These are phyloP conservation scores for Papilio polytes DNA, from an alignment of 1,140 invertebrate genomes.

Conservation along the genomic window DNA sequence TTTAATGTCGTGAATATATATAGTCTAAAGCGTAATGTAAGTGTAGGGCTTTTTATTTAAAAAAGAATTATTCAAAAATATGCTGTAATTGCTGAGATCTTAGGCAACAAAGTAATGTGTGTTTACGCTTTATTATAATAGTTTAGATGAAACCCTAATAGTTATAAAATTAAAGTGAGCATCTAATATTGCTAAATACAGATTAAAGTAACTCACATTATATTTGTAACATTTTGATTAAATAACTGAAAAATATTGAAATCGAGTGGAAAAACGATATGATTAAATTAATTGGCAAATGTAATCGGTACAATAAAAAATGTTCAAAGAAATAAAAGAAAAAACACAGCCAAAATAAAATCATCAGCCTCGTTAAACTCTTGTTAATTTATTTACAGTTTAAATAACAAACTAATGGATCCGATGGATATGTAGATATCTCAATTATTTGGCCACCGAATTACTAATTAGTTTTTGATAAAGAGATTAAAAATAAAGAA, in stretches of 20 bases:
- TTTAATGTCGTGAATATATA: too few species aligned
- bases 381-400: slow-evolving; percentile 32
- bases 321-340: not conserved
- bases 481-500: slow-evolving; percentile 8
- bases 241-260: not conserved
- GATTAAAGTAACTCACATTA: too few species aligned
- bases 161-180: too few species aligned
- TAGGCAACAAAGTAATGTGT: too few species aligned
- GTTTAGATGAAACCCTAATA: too few species aligned
- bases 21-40: too few species aligned
- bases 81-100: too few species aligned
- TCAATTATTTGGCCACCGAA: slow-evolving; percentile 32
- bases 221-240: not conserved
- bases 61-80: too few species aligned
- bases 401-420: slow-evolving; percentile 33
- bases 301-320: not conserved
- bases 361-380: slow-evolving; percentile 30
- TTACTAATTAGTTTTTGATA: slow-evolving; percentile 37
- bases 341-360: not conserved
- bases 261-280: too few species aligned
- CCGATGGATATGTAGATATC: slow-evolving; percentile 18
- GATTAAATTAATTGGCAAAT: not conserved
- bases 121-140: too few species aligned
- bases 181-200: too few species aligned
- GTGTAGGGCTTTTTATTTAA: too few species aligned